Evolutionary conservation across 2,888 invertebrate genomes (phyloP).

Genomic region (Tetragonisca angustula): DNA sequence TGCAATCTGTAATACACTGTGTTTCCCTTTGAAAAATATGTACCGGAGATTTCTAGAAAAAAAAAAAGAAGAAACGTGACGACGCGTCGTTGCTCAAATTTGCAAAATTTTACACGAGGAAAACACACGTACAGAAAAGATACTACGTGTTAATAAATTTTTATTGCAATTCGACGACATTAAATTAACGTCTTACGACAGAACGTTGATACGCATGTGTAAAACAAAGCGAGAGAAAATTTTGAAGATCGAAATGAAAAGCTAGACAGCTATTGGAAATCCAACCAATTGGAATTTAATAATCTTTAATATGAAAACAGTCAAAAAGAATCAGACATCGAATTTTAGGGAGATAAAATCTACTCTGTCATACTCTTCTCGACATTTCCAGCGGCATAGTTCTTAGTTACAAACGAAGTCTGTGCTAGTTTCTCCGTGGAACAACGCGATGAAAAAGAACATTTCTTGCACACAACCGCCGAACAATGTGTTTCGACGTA

Average conservation of each 20-base stretch:
- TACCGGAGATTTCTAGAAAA: slow-evolving; percentile 4
- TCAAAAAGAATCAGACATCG: too few relatives aligned
- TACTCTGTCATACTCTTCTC: neutral
- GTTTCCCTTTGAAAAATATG: slow-evolving; percentile 44
- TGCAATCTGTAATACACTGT: slow-evolving; percentile 33
- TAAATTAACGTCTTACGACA: neutral
- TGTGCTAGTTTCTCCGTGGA: neutral
- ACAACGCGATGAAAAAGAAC: too few relatives aligned
- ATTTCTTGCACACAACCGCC: too few relatives aligned
- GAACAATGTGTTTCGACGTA: neutral
- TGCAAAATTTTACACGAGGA: neutral
- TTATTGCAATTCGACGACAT: neutral
- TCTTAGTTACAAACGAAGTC: neutral
- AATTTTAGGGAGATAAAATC: neutral
- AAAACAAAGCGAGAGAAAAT: neutral
- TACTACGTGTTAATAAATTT: neutral
- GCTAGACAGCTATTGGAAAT: neutral
- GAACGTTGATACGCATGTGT: neutral
- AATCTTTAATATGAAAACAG: neutral
- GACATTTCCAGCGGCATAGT: neutral
- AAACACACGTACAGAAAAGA: neutral
- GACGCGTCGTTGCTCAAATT: neutral
- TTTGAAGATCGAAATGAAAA: neutral
- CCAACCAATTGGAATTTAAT: neutral
- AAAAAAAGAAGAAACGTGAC: too few relatives aligned